phyloP scores from a whole-genome alignment of 2,113 vertebrate genomes.

The Gymnogyps californianus region DNA sequence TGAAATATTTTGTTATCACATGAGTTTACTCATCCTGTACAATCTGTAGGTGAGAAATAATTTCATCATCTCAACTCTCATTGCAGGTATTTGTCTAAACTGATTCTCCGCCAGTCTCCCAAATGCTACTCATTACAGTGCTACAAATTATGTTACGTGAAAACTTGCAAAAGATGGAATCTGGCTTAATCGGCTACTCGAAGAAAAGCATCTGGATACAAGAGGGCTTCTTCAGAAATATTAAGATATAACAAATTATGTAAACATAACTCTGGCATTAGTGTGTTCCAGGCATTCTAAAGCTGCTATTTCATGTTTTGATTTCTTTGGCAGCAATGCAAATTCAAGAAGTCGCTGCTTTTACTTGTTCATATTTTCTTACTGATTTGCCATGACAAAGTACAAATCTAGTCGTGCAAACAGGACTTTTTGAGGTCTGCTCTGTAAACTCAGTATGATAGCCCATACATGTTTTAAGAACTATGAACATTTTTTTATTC shows the following conservation, averaged over 20 bases:
- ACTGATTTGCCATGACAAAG: background rate
- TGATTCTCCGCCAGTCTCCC: background rate
- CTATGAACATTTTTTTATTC: background rate
- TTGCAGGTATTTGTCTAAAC: background rate
- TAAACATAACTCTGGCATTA: background rate
- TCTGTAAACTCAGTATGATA: background rate
- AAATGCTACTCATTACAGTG: accelerated
- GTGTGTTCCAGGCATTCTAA: background rate
- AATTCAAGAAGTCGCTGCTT: background rate
- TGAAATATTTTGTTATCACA: background rate
- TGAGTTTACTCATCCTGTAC: background rate
- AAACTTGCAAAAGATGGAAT: background rate
- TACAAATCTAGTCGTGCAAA: background rate
- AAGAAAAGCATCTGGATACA: background rate
- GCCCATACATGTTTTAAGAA: background rate
- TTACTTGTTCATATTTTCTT: background rate
- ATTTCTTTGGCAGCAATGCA: background rate
- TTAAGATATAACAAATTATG: background rate
- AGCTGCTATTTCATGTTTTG: background rate
- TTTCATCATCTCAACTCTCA: background rate
- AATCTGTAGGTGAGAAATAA: background rate
- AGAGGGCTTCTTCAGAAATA: background rate
- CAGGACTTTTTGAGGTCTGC: background rate
- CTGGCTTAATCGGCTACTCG: background rate
- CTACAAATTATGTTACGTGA: background rate